Conservation (phyloP, 2,797 vertebrate genomes). For the Pseudotriccus pelzelni region DNA sequence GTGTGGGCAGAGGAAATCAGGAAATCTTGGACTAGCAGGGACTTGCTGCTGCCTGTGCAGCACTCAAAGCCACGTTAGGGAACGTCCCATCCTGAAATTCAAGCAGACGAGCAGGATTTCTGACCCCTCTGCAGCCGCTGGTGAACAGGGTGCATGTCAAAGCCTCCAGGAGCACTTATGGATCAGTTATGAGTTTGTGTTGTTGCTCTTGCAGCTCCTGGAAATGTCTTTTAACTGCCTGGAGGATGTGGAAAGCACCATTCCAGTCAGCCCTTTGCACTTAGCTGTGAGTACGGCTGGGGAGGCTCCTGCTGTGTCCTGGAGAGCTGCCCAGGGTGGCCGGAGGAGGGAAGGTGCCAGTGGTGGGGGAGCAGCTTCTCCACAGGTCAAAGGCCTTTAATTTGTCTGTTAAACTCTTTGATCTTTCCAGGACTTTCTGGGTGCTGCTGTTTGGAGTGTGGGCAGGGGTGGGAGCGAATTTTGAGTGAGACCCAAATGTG, state of each 20-base stretch:
- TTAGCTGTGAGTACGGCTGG: constrained; percentile 88
- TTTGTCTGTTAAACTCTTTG: neutral
- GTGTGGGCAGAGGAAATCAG: neutral
- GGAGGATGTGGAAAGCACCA: constrained; percentile 94
- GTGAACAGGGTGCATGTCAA: neutral
- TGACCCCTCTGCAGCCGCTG: neutral
- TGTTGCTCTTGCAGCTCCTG: constrained; percentile 83
- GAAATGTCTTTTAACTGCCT: constrained; percentile 98
- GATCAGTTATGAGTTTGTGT: neutral
- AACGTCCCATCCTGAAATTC: neutral
- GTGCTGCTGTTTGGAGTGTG: neutral
- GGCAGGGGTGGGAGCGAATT: neutral
- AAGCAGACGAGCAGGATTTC: neutral
- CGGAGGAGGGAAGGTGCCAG: fast-evolving
- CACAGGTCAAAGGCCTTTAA: neutral
- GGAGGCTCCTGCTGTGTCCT: neutral
- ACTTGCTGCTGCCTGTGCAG: neutral
- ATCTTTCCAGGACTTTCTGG: neutral
- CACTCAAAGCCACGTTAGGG: neutral
- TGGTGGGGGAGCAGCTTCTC: neutral
- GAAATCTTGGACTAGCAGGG: neutral
- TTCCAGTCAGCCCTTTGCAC: constrained; percentile 96
- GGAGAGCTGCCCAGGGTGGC: neutral
- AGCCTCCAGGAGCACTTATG: neutral
- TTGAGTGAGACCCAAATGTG: fast-evolving